Base-by-base conservation (phyloP, 2,113 vertebrate species). In the Alosa alosa region DNA sequence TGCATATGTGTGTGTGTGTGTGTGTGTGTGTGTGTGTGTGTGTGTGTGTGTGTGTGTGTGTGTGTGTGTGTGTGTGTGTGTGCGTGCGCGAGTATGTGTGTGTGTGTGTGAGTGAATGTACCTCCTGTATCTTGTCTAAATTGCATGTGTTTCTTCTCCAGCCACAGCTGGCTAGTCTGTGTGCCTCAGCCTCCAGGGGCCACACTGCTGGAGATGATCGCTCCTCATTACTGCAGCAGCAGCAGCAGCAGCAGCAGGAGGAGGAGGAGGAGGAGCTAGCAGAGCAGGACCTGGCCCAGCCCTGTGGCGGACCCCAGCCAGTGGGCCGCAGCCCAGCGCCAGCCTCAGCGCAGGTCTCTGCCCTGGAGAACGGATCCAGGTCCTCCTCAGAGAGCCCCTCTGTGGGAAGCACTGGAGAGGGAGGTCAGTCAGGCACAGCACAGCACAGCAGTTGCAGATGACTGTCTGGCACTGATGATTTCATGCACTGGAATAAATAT, bases 341-440 rank as follows among this genome's bases (percentile, higher is more conserved):
- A 64, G 60, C 47, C 18, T 45, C 60, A 18, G 85, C 81, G 68
- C 82, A 39, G 0, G 82, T 44, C 82, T 68, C 89, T 0, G 6
- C 84, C 0, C 86, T 90, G 0, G 91, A 93, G 5, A 89, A 93
- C 1, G 89, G 89, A 3, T 83, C 87, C 50, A 94, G 94, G 84
- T 96, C 96, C 7, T 97, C 95, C 0, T 96, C 93, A 0, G 97
- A 96, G 72, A 96, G 95, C 88, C 93, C 93, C 6, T 96, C 95
- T 64, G 39, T 94, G 1, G 93, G 94, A 90, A 98, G 97, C 91
- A 88, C 92, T 0, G 95, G 95, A 52, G 96, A 98, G 0, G 55
- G 86, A 45, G 97, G 98, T 99, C 81, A 86, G 92, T 83, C 22
- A 18, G 55, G 44, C n/a, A 52, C 4, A 25, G 11, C 46, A 39